These are phyloP conservation scores for Galerucella pusilla DNA, from an alignment of 2,888 invertebrate species.

Conservation along the genomic window DNA sequence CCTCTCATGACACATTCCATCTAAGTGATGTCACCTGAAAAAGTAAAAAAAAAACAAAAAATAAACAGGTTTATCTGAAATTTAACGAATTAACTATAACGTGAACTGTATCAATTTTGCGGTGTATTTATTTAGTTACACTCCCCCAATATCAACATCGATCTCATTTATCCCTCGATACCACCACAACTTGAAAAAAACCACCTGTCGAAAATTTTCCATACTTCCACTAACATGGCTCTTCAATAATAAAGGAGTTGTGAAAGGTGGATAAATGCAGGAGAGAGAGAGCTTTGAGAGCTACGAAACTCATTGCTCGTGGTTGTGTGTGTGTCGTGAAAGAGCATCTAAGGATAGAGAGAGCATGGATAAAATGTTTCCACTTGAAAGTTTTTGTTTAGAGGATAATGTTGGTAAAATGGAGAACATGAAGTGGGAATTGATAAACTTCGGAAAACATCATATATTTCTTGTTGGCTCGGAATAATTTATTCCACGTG, in stretches of 20 bases:
- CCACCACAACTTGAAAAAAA: neutral
- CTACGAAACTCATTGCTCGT: neutral
- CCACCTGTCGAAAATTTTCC: constrained; percentile 8
- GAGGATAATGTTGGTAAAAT: constrained; percentile 10
- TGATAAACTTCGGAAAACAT: constrained; percentile 6
- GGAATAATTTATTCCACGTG: neutral
- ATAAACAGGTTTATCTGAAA: too few relatives aligned
- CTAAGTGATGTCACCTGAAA: too few relatives aligned
- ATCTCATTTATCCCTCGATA: neutral
- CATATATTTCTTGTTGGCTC: neutral
- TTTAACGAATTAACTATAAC: too few relatives aligned
- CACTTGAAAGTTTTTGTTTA: constrained; percentile 15
- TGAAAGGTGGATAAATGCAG: constrained; percentile 22
- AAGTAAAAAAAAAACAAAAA: too few relatives aligned
- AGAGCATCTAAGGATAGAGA: constrained; percentile 9
- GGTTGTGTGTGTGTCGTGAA: constrained; percentile 6
- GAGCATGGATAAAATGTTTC: constrained; percentile 6
- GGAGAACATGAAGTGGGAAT: constrained; percentile 2
- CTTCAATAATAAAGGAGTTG: constrained; percentile 33
- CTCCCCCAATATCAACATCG: neutral
- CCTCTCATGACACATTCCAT: too few relatives aligned
- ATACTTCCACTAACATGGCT: constrained; percentile 16
- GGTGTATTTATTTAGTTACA: too few relatives aligned
- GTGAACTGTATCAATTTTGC: too few relatives aligned
- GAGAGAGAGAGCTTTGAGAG: neutral